Evolutionary conservation across 2,797 vertebrate species (phyloP).

Genomic region (Sebastes diaconus): DNA sequence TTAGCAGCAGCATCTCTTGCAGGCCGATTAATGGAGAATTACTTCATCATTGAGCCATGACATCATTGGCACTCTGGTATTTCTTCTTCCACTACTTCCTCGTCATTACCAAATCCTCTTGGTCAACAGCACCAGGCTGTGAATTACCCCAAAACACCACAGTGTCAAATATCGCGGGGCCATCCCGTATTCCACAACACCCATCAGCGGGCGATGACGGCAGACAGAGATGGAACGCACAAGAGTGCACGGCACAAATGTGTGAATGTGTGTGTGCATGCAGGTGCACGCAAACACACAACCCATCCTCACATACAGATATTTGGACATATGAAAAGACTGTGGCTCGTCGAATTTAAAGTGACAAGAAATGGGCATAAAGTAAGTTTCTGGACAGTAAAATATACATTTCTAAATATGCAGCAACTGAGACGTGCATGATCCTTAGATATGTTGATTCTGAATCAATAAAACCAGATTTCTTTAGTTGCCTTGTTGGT

Average conservation of each 20-base stretch:
- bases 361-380: neutral
- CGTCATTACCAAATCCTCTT: constrained; percentile 59
- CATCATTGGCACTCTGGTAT: constrained; percentile 59
- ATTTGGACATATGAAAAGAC: neutral
- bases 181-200: constrained; percentile 72
- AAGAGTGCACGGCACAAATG: neutral
- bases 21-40: constrained; percentile 3
- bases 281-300: neutral
- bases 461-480: neutral
- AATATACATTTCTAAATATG: neutral
- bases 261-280: constrained; percentile 12
- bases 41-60: constrained; percentile 63
- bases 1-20: neutral
- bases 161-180: constrained; percentile 71
- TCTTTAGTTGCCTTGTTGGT: neutral
- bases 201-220: constrained; percentile 50
- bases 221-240: constrained; percentile 43
- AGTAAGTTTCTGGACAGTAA: neutral
- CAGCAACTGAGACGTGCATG: too few relatives aligned
- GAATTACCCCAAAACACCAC: constrained; percentile 69
- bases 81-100: constrained; percentile 41
- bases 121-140: constrained; percentile 63
- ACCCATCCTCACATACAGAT: neutral
- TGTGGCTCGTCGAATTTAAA: neutral
- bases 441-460: too few relatives aligned